These are phyloP conservation scores for Apeira syringaria DNA, from an alignment of 2,888 invertebrate genomes.

Conservation along the genomic window DNA sequence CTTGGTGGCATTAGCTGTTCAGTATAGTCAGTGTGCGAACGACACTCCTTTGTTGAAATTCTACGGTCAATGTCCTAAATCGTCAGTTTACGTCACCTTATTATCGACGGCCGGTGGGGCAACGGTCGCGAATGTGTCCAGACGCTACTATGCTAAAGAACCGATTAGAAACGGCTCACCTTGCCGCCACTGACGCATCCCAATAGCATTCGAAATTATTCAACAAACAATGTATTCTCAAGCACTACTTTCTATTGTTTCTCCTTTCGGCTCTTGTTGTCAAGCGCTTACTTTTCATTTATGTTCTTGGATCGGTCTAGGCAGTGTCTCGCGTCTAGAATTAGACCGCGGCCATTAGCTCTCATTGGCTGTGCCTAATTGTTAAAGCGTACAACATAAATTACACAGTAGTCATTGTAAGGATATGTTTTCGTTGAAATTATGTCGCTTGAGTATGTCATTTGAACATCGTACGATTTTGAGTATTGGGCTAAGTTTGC, in stretches of 20 bases:
- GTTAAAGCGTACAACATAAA: slow-evolving; percentile 20
- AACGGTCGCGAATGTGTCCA: slow-evolving; percentile 52
- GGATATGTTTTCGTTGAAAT: slow-evolving; percentile 23
- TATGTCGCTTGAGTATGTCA: slow-evolving; percentile 34
- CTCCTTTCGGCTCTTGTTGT: slow-evolving; percentile 21
- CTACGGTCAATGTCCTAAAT: slow-evolving; percentile 65
- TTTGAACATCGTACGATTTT: slow-evolving; percentile 33
- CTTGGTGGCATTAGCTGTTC: slow-evolving; percentile 11
- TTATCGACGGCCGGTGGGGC: slow-evolving; percentile 41
- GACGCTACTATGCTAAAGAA: slow-evolving; percentile 59
- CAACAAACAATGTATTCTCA: slow-evolving; percentile 32
- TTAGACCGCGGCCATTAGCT: slow-evolving; percentile 20
- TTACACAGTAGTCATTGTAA: slow-evolving; percentile 18
- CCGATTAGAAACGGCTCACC: slow-evolving; percentile 61
- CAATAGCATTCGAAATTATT: slow-evolving; percentile 47
- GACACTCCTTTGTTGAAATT: slow-evolving; percentile 51
- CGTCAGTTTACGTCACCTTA: slow-evolving; percentile 58
- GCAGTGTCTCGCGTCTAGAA: slow-evolving; percentile 12
- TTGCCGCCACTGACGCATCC: slow-evolving; percentile 38
- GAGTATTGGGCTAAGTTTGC: slow-evolving; percentile 30
- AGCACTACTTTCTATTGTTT: slow-evolving; percentile 34
- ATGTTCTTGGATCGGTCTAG: slow-evolving; percentile 17
- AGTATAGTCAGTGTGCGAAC: slow-evolving; percentile 34
- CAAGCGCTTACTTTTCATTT: slow-evolving; percentile 14
- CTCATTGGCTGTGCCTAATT: slow-evolving; percentile 16